Conservation (phyloP, 2,797 vertebrate genomes). For the Siniperca scherzeri region DNA sequence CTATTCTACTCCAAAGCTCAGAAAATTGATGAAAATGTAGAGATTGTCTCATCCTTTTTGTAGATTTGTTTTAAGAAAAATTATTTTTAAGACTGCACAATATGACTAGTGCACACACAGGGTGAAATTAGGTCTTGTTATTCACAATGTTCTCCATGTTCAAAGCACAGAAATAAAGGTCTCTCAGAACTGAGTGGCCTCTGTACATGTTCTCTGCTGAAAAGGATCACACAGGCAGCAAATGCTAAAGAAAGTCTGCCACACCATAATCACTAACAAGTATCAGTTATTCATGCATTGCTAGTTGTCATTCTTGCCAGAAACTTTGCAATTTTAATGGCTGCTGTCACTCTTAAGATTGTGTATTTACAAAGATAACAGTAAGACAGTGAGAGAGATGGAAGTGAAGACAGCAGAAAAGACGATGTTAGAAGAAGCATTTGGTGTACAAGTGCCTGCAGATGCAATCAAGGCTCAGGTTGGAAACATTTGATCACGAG, state of each 20-base stretch:
- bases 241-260: neutral
- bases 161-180: neutral
- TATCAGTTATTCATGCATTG: neutral
- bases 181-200: neutral
- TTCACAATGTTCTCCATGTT: neutral
- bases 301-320: neutral
- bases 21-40: neutral
- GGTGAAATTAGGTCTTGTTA: neutral
- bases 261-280: neutral
- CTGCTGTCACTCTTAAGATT: neutral
- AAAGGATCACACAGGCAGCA: neutral
- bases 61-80: neutral
- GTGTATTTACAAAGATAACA: neutral
- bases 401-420: neutral
- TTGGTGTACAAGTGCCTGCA: neutral
- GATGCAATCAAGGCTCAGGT: neutral
- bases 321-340: neutral
- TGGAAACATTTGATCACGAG: constrained; percentile 13
- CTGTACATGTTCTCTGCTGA: too few species aligned
- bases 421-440: neutral
- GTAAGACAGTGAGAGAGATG: neutral
- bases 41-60: neutral
- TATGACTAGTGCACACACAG: neutral
- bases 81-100: neutral
- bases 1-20: neutral